Conservation (phyloP, 2,888 invertebrate species). For the Perizoma affinitatum region DNA sequence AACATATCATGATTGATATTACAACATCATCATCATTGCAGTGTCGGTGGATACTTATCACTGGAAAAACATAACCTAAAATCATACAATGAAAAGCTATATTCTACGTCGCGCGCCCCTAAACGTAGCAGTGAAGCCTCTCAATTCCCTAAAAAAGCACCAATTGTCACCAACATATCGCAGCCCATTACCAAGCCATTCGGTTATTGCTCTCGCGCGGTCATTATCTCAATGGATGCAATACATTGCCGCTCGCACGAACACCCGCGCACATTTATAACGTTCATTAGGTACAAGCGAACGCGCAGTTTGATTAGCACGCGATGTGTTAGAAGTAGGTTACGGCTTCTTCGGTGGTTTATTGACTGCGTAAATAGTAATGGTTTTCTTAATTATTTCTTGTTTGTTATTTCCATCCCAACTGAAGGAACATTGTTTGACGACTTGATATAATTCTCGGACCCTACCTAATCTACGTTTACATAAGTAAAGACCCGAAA, state of each 20-base stretch:
- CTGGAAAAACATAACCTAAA: too few species aligned
- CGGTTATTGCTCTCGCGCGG: conserved; percentile 48
- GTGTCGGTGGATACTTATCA: too few species aligned
- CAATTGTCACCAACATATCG: conserved; percentile 39
- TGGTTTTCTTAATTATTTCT: conserved; percentile 21
- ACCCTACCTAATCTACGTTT: too few species aligned
- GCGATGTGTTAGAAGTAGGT: conserved; percentile 29
- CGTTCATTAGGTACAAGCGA: conserved; percentile 61
- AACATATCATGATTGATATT: too few species aligned
- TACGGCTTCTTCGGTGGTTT: conserved; percentile 18
- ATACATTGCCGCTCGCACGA: conserved; percentile 63
- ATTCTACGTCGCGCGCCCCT: not conserved
- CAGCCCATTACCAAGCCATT: conserved; percentile 40
- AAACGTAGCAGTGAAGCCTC: conserved; percentile 17
- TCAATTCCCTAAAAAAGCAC: conserved; percentile 29
- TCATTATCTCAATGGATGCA: conserved; percentile 61
- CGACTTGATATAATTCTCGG: too few species aligned
- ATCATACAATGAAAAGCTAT: not conserved
- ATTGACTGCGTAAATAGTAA: conserved; percentile 22
- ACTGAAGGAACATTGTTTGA: too few species aligned
- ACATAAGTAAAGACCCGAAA: too few species aligned
- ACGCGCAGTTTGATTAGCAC: conserved; percentile 52
- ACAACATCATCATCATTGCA: too few species aligned
- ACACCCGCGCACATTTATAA: conserved; percentile 57
- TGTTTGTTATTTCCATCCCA: conserved; percentile 10